Percentiles rank a stretch among this genome's conserved stretches.
These are phyloP conservation scores for Penaeus monodon DNA, from an alignment of 2,888 invertebrate species.

Conservation along the genomic window DNA sequence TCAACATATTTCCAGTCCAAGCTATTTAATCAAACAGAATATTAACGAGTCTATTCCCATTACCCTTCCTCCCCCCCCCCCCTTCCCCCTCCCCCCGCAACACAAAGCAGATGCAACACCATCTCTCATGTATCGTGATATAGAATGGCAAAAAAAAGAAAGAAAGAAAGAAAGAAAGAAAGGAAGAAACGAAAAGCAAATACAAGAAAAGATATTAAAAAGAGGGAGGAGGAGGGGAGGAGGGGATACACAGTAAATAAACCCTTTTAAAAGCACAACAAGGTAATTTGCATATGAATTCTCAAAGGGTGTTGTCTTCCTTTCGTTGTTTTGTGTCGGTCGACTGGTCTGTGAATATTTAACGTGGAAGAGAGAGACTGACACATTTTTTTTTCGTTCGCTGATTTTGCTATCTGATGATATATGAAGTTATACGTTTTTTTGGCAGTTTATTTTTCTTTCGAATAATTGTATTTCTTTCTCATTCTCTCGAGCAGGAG, in stretches of 20 bases:
- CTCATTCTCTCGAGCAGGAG: not conserved
- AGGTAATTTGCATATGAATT: not conserved
- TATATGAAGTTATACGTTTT: no score
- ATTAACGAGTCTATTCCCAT: not conserved
- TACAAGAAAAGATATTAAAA: not conserved
- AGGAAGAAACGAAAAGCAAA: not conserved
- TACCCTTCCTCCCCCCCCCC: not conserved
- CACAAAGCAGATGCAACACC: not conserved
- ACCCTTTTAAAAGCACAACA: no score
- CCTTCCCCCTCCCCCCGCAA: not conserved
- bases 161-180: not conserved
- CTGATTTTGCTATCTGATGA: not conserved
- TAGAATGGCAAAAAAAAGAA: not conserved
- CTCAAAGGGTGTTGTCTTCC: not conserved
- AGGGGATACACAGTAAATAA: not conserved
- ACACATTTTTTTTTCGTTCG: not conserved
- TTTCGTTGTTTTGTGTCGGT: not conserved
- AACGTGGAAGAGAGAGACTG: no score
- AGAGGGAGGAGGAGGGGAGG: not conserved
- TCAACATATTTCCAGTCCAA: not conserved
- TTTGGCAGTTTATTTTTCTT: not conserved
- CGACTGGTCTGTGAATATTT: no score
- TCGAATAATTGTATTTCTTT: not conserved
- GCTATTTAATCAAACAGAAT: not conserved
- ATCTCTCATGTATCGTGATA: not conserved